phyloP scores from a whole-genome alignment of 2,113 vertebrate species.

The Cacatua alba region DNA sequence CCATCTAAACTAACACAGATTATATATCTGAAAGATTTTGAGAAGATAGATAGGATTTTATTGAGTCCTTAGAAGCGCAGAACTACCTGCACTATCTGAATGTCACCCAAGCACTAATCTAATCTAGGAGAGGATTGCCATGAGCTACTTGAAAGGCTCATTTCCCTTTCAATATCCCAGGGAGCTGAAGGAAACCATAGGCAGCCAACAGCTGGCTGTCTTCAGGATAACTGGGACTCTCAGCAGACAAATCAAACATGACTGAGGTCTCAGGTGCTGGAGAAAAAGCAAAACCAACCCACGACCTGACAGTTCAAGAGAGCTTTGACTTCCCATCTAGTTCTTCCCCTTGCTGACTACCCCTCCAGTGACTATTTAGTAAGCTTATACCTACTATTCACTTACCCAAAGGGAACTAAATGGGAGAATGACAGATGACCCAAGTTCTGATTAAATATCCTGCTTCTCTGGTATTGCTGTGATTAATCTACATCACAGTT shows the following conservation, averaged over 20 bases:
- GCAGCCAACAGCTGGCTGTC: background rate
- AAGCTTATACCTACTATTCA: background rate
- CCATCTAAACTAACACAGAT: background rate
- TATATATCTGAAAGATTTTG: background rate
- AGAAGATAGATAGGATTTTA: background rate
- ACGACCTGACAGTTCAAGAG: background rate
- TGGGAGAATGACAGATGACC: constrained; percentile 23
- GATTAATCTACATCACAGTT: constrained; percentile 48
- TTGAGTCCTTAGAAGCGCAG: background rate
- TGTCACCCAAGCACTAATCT: background rate
- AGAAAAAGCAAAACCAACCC: background rate
- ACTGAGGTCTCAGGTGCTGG: background rate
- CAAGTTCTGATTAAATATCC: background rate
- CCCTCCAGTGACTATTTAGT: background rate
- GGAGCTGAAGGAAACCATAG: background rate
- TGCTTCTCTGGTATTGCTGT: background rate
- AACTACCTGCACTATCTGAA: background rate
- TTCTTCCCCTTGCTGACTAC: background rate
- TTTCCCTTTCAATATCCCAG: background rate
- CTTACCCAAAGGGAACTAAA: background rate
- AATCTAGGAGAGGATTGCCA: background rate
- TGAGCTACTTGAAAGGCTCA: background rate
- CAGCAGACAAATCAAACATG: background rate
- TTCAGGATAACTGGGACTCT: background rate
- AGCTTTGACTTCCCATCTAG: background rate